Conservation (phyloP, 2,113 vertebrate species). For the Apteryx mantelli region DNA sequence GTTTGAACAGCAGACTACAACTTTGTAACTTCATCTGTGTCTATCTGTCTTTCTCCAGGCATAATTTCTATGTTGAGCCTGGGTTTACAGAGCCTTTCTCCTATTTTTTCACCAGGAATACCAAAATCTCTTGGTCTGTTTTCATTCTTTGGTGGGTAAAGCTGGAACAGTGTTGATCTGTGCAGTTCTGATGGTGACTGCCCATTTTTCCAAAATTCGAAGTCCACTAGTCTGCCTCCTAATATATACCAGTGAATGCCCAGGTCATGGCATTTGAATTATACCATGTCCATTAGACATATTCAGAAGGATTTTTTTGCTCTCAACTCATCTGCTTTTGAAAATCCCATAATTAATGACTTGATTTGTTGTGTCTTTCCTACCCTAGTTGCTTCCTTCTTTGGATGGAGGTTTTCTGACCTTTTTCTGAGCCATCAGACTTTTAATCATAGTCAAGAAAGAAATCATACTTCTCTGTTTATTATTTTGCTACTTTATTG, state of each 20-base stretch:
- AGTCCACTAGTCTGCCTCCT: not conserved
- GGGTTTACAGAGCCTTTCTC: not conserved
- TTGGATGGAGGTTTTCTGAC: not conserved
- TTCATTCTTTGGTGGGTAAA: not conserved
- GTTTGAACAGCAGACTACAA: not conserved
- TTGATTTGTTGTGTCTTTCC: not conserved
- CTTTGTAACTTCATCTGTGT: not conserved
- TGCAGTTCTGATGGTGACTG: not conserved
- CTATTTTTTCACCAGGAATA: not conserved
- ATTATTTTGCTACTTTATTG: not conserved
- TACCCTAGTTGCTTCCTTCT: not conserved
- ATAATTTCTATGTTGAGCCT: not conserved
- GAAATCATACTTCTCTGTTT: not conserved
- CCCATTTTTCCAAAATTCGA: not conserved
- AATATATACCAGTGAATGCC: not conserved
- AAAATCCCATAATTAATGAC: not conserved
- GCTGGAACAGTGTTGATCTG: not conserved
- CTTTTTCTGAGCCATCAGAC: not conserved
- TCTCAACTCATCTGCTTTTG: not conserved
- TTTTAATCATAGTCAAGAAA: not conserved
- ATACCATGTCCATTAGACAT: not conserved
- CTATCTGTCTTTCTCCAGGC: not conserved
- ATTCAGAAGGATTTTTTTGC: not conserved
- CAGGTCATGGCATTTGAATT: not conserved
- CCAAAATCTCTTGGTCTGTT: not conserved